Percentiles rank a stretch among this genome's conserved stretches.
phyloP scores from a whole-genome alignment of 2,888 invertebrate genomes.

The Sclerodermus sp. region DNA sequence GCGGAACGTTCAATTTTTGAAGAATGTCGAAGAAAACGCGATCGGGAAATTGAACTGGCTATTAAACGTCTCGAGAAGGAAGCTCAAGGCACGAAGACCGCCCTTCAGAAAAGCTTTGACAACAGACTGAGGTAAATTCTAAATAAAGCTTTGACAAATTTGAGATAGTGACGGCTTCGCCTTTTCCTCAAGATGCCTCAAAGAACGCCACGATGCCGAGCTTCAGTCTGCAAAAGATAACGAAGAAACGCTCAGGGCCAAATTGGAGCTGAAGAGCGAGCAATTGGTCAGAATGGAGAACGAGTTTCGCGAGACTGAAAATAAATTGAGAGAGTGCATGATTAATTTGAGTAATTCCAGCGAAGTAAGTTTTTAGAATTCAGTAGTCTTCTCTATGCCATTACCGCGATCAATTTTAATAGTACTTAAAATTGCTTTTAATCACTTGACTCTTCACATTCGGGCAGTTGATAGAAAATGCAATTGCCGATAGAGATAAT shows the following conservation, averaged over 20 bases:
- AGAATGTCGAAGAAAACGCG: slow-evolving; percentile 72
- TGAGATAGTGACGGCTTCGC: not conserved
- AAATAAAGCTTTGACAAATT: not conserved
- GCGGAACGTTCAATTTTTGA: slow-evolving; percentile 71
- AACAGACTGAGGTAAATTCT: slow-evolving; percentile 55
- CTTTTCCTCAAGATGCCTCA: slow-evolving; percentile 65
- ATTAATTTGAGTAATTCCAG: slow-evolving; percentile 67
- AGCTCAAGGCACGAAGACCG: slow-evolving; percentile 62
- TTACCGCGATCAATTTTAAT: too few species aligned
- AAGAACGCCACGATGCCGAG: slow-evolving; percentile 76
- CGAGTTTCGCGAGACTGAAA: slow-evolving; percentile 61
- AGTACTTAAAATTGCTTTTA: too few species aligned
- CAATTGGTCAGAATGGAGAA: slow-evolving; percentile 70
- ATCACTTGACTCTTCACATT: slow-evolving; percentile 5
- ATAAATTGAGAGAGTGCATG: slow-evolving; percentile 68
- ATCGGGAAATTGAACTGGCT: slow-evolving; percentile 76
- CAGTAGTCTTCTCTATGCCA: too few species aligned
- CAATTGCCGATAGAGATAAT: slow-evolving; percentile 62
- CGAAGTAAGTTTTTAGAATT: slow-evolving; percentile 59
- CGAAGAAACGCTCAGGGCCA: slow-evolving; percentile 68
- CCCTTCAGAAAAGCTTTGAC: slow-evolving; percentile 65
- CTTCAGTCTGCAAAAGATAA: slow-evolving; percentile 68
- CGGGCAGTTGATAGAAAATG: slow-evolving; percentile 61
- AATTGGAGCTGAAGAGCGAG: slow-evolving; percentile 69
- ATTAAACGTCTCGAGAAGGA: slow-evolving; percentile 72